Conservation (phyloP, 2,113 vertebrate species). For the Myrmecophaga tridactyla region DNA sequence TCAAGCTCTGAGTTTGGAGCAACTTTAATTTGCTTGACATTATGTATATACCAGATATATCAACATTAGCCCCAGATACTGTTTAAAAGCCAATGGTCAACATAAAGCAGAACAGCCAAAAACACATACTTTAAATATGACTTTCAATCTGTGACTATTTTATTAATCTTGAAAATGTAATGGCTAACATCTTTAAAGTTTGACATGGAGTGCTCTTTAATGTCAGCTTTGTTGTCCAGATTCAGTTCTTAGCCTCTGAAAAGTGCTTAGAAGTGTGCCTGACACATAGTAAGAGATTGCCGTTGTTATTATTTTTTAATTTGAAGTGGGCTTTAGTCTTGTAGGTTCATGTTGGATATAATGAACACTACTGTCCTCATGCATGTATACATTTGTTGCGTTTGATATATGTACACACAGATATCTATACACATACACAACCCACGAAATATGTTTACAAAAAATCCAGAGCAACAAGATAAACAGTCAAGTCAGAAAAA, state of each 20-base stretch:
- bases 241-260: background rate
- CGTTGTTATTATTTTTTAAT: background rate
- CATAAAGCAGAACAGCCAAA: background rate
- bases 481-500: background rate
- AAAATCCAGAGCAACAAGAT: background rate
- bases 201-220: background rate
- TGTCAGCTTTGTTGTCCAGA: background rate
- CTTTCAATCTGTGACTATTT: background rate
- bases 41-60: background rate
- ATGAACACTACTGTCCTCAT: background rate
- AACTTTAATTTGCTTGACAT: background rate
- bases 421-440: background rate
- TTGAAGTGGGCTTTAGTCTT: background rate
- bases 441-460: background rate
- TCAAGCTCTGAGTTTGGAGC: background rate
- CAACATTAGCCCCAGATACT: background rate
- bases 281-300: background rate
- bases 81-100: background rate
- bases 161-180: background rate
- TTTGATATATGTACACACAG: background rate
- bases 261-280: background rate
- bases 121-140: background rate
- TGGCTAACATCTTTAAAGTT: background rate
- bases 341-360: background rate
- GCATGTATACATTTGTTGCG: background rate